Base-by-base conservation (phyloP, 2,113 vertebrate genomes). In the Athene noctua region DNA sequence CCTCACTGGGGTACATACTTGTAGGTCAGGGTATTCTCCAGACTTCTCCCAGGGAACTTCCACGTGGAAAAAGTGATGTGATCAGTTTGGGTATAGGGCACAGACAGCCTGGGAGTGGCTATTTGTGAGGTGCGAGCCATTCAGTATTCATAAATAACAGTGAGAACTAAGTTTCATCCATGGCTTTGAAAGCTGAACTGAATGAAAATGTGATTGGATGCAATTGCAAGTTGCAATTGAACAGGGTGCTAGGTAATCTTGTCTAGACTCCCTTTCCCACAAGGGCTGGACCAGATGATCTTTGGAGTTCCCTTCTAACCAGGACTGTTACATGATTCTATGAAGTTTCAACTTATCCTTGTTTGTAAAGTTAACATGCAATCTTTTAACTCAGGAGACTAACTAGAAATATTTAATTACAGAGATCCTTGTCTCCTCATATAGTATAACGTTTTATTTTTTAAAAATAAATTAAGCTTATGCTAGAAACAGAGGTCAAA, bases 81-180 rank as follows among this genome's bases (percentile, higher is more conserved):
- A 14, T 54, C 21, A 59, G 38, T 15, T 27, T 66, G n/a, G 52
- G 15, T n/a, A 4, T 27, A n/a, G 46, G 59, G 30, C 26, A 59
- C 52, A 47, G 29, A n/a, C 34, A 72, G 25, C 25, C 30, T 0
- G 0, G 7, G 12, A 13, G 0, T 47, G 38, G 13, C 26, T 80
- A 7, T 34, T 61, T 61, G 58, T 61, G 20, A n/a, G 4, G 14
- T 26, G 38, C 3, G 10, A 89, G 15, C 6, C 30, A 67, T 67
- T 61, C 1, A 0, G 4, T 36, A 18, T 42, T 61, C n/a, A 49
- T 20, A 72, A 54, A 29, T 36, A 77, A 18, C 18, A 40, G 13
- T 13, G 12, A 77, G 44, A 85, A 36, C 18, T 36, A 59, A 36
- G 3, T 38, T 78, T 34, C 7, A 55, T 49, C 54, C n/a, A 11